Base-by-base conservation (phyloP, 2,888 invertebrate species). In the Drosophila greeni region DNA sequence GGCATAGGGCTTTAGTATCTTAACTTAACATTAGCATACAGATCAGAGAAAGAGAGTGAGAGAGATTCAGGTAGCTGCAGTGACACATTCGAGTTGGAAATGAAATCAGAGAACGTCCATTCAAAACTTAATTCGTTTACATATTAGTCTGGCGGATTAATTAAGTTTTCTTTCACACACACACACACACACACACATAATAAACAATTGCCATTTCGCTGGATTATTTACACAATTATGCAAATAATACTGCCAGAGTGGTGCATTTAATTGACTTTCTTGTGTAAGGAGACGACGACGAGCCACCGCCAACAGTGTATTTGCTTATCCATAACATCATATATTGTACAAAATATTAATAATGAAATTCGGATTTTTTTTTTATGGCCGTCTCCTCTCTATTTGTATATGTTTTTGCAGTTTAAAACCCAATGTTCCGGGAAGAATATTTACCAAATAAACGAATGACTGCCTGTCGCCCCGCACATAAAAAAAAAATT, bases 161-260 rank as follows among this genome's bases (percentile, higher is more conserved):
- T n/a, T n/a, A n/a, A n/a, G n/a, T n/a, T n/a, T n/a, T 40, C 23
- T 40, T n/a, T 9, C n/a, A 7, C 39, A 20, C 9, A 43, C n/a
- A 43, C 20, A 20, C 2, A 20, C 2, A 20, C 3, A 2, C 20
- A 3, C 2, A 20, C 20, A 9, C 2, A 26, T 9, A 29, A 29
- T 8, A 3, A 3, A 29, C 45, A 45, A 29, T 45, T 29, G 29
- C 1, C 26, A 16, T 12, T 26, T 43, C 11, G 2, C 26, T 5
- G 29, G 8, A 14, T 20, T 47, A 47, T 47, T 47, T 31, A 14
- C 45, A 47, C 45, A 47, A 20, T 14, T 9, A 45, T 45, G 45
- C 14, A 14, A 31, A 45, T 14, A 14, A 1, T 2, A 5, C 1
- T 2, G n/a, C 2, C 12, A 29, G 18, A 29, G 29, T 14, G 29